Evolutionary conservation across 2,888 invertebrate genomes (phyloP).

Genomic region (Pachymerium ferrugineum): DNA sequence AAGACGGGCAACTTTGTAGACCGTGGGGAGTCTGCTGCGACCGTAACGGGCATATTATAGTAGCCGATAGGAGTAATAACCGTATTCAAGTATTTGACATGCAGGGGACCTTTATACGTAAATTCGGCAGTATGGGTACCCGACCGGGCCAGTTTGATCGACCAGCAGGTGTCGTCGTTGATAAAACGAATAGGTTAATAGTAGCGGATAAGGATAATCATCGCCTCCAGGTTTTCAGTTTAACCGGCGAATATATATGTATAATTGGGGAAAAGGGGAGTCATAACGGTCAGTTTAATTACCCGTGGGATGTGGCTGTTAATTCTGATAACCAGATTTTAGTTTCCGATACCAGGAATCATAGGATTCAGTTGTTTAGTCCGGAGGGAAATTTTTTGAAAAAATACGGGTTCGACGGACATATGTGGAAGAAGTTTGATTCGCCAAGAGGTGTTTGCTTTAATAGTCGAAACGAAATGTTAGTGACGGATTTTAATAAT

Average conservation of each 20-base stretch:
- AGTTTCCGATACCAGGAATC: slow-evolving; percentile 89
- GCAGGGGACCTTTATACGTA: slow-evolving; percentile 63
- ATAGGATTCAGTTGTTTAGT: slow-evolving; percentile 79
- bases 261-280: slow-evolving; percentile 87
- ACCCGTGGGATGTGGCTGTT: slow-evolving; percentile 94
- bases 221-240: slow-evolving; percentile 77
- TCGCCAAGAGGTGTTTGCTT: slow-evolving; percentile 90
- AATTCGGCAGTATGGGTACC: slow-evolving; percentile 70
- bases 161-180: slow-evolving; percentile 77
- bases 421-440: slow-evolving; percentile 62
- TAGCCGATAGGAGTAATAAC: slow-evolving; percentile 71
- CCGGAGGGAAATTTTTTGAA: slow-evolving; percentile 71
- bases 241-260: slow-evolving; percentile 68
- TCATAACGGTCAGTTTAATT: slow-evolving; percentile 83
- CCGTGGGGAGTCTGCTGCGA: slow-evolving; percentile 77
- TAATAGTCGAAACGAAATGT: slow-evolving; percentile 72
- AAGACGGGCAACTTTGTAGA: slow-evolving; percentile 54
- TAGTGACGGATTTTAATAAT: slow-evolving; percentile 92
- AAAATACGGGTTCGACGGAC: slow-evolving; percentile 77
- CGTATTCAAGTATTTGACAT: slow-evolving; percentile 65
- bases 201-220: slow-evolving; percentile 97
- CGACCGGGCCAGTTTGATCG: slow-evolving; percentile 83
- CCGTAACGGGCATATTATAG: slow-evolving; percentile 67
- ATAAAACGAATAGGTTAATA: slow-evolving; percentile 65
- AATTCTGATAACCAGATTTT: slow-evolving; percentile 74